Conservation (phyloP, 2,113 vertebrate genomes). For the Drymodes brunneopygia region DNA sequence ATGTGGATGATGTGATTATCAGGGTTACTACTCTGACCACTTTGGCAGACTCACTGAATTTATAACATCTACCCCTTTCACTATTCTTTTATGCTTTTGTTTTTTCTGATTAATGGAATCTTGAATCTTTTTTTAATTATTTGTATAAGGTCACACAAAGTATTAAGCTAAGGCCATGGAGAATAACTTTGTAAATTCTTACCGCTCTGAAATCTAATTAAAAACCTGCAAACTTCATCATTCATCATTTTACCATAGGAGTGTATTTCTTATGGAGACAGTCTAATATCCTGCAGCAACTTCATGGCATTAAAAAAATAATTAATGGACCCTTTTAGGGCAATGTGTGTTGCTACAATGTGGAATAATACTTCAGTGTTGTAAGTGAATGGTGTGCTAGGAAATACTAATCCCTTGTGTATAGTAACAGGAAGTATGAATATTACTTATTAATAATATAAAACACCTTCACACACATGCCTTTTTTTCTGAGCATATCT, state of each 20-base stretch:
- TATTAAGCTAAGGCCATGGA: neutral
- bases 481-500: neutral
- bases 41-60: neutral
- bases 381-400: constrained; percentile 39
- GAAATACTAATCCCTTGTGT: constrained; percentile 52
- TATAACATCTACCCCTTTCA: neutral
- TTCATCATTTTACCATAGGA: constrained; percentile 18
- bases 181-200: neutral
- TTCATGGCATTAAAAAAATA: constrained; percentile 31
- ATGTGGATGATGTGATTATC: neutral
- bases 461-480: constrained; percentile 3
- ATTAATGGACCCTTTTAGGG: constrained; percentile 52
- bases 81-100: neutral
- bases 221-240: neutral
- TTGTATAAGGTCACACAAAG: neutral
- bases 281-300: constrained; percentile 49
- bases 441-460: constrained; percentile 62
- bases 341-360: constrained; percentile 20
- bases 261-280: constrained; percentile 20
- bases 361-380: constrained; percentile 59
- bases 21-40: neutral
- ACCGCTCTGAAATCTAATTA: constrained; percentile 37
- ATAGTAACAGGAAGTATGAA: constrained; percentile 52
- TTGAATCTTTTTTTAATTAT: neutral
- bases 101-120: neutral